Evolutionary conservation across 2,888 invertebrate genomes (phyloP), one percentile per base, ranked within the genome.

Genomic region (Aleiodes testaceus): DNA sequence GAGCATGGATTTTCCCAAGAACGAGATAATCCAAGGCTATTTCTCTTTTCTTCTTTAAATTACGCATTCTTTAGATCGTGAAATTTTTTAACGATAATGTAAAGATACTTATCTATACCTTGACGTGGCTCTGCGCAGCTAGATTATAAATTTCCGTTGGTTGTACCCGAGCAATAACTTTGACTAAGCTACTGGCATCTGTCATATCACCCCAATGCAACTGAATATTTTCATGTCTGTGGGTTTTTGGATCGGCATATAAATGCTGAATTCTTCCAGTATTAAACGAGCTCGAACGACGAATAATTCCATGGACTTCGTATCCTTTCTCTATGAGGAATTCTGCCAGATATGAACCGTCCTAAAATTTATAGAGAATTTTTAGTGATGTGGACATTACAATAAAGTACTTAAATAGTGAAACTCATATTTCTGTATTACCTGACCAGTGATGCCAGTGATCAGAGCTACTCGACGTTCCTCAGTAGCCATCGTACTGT

Each of bases 161-260:
- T 80, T 91, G 90, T 16, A 94, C 91, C 88, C 91, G 85, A 84
- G 90, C 91, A 68, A 97, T 95, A 42, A 97, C 92, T 89, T 96
- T 96, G 22, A 96, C 94, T 73, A 97, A 89, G 86, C 97, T 97
- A 75, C 97, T 97, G 63, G 97, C 97, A 88, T 99, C 99, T 0
- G 99, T 99, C 92, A 99, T 93, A 85, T 99, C 99, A 12, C 99
- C 99, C 87, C 99, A 99, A 87, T 99, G 99, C 6, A 99, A 89
- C 81, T 96, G 95, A 94, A 98, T 96, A 79, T 91, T 91, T 0
- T 95, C 96, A 26, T 94, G 94, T n/a, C 92, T 92, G 88, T 99
- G 99, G 22, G 94, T 92, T 47, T 93, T 92, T 0, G 96, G 96
- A 88, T 98, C 94, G 0, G 93, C 94, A 87, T 99, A 99, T 66